Conservation (phyloP, 2,113 vertebrate species). For the Neogobius melanostomus region DNA sequence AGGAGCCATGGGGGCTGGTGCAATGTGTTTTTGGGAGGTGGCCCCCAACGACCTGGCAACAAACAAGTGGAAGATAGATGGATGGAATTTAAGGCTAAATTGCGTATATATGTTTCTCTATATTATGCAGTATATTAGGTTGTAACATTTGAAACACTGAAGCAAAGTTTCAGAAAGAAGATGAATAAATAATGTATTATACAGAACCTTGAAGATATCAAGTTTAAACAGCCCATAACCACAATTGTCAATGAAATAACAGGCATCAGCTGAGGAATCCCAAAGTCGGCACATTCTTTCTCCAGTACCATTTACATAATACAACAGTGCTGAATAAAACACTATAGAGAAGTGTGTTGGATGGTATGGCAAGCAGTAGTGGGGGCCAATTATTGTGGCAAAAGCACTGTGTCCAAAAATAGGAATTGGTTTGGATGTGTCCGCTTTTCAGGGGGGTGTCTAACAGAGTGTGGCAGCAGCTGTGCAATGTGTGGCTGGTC, state of each 20-base stretch:
- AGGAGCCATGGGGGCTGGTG: too few relatives aligned
- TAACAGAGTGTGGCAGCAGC: slow-evolving; percentile 32
- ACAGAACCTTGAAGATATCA: background rate
- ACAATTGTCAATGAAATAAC: slow-evolving; percentile 28
- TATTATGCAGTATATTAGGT: too few relatives aligned
- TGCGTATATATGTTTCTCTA: too few relatives aligned
- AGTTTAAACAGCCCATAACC: slow-evolving; percentile 45
- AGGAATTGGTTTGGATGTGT: slow-evolving; percentile 49
- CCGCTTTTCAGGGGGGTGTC: slow-evolving; percentile 21
- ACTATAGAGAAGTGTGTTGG: slow-evolving; percentile 35
- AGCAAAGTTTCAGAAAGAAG: too few relatives aligned
- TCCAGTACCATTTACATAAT: slow-evolving; percentile 18
- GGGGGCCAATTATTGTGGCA: slow-evolving; percentile 51
- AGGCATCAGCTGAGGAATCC: slow-evolving; percentile 14
- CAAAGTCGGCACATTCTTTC: slow-evolving; percentile 14
- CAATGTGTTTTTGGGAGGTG: too few relatives aligned
- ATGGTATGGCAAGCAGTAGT: slow-evolving; percentile 10
- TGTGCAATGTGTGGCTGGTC: slow-evolving; percentile 32
- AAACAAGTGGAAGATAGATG: too few relatives aligned
- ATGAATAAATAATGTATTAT: too few relatives aligned
- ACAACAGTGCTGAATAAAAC: slow-evolving; percentile 10
- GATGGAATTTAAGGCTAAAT: too few relatives aligned
- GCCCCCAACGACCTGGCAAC: too few relatives aligned
- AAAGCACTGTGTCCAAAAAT: slow-evolving; percentile 60
- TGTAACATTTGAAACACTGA: too few relatives aligned